A percentile compares a stretch with the other conserved stretches of the same genome.
phyloP scores from a whole-genome alignment of 92 coral and sea anemone species.

The Actinostola sp. region DNA sequence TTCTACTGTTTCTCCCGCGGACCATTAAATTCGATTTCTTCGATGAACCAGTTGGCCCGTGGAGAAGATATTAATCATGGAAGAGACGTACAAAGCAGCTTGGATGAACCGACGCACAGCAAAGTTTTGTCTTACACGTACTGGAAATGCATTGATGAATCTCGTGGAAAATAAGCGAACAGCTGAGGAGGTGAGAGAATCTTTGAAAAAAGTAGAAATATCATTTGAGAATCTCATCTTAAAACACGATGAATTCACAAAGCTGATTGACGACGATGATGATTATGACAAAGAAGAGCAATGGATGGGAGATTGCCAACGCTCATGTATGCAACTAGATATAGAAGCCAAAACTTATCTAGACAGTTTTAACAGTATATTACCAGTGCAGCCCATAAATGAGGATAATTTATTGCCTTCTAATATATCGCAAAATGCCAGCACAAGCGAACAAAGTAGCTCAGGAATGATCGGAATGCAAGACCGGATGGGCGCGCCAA shows the following conservation, averaged over 20 bases:
- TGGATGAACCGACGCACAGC: conserved; percentile 26
- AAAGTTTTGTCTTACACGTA: conserved; percentile 33
- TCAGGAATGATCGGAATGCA: conserved; percentile 56
- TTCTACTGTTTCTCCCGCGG: conserved; percentile 20
- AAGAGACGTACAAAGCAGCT: conserved; percentile 16
- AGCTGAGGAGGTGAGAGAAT: conserved; percentile 38
- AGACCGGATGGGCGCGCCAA: too few relatives aligned
- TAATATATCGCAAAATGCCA: not conserved
- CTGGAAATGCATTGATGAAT: conserved; percentile 24
- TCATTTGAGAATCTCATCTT: conserved; percentile 31
- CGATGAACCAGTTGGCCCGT: conserved; percentile 9
- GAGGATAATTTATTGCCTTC: not conserved
- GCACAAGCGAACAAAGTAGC: conserved; percentile 2
- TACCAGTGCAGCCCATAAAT: not conserved
- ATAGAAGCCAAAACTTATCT: conserved; percentile 43
- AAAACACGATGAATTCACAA: conserved; percentile 37
- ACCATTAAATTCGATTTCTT: conserved; percentile 49
- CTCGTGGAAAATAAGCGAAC: conserved; percentile 25
- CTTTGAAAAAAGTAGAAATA: conserved; percentile 20
- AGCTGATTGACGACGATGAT: conserved; percentile 51
- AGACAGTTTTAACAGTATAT: conserved; percentile 13
- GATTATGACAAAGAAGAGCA: conserved; percentile 47
- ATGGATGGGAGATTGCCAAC: conserved; percentile 43
- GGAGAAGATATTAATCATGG: conserved; percentile 31
- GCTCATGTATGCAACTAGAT: conserved; percentile 18